A percentile compares a stretch with the other conserved stretches of the same genome.
phyloP scores from a whole-genome alignment of 2,797 vertebrate genomes.

The Acrossocheilus wenchowensis region DNA sequence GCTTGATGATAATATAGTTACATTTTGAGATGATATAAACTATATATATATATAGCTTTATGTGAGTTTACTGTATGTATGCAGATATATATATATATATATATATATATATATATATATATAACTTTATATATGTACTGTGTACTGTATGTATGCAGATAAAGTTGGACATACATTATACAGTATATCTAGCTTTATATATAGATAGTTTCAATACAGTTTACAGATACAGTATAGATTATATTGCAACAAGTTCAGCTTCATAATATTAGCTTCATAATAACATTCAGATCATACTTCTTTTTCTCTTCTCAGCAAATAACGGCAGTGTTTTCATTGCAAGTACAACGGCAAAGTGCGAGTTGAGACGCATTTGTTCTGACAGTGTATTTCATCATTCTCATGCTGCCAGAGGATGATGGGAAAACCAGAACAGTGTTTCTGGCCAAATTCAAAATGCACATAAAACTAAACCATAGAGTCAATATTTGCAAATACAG shows the following conservation, averaged over 20 bases:
- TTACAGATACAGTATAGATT: too few relatives aligned
- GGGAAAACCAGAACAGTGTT: neutral
- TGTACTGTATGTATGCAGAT: too few relatives aligned
- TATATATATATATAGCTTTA: neutral
- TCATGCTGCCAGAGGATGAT: neutral
- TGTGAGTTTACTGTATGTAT: too few relatives aligned
- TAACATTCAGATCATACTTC: neutral
- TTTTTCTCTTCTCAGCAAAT: neutral
- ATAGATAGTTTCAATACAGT: too few relatives aligned
- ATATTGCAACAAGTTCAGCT: neutral
- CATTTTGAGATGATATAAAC: neutral
- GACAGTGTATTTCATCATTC: neutral
- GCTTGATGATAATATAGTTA: neutral
- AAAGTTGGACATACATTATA: too few relatives aligned
- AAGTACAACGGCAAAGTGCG: neutral
- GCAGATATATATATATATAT: too few relatives aligned
- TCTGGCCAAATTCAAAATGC: neutral
- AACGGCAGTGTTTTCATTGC: neutral
- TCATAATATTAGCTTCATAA: too few relatives aligned
- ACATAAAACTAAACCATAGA: neutral
- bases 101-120: neutral
- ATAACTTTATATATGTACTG: too few relatives aligned
- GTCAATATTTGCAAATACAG: neutral
- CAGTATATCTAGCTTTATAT: neutral
- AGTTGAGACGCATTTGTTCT: neutral